phyloP scores from a whole-genome alignment of 2,888 invertebrate genomes.

The Cerceris rybyensis region DNA sequence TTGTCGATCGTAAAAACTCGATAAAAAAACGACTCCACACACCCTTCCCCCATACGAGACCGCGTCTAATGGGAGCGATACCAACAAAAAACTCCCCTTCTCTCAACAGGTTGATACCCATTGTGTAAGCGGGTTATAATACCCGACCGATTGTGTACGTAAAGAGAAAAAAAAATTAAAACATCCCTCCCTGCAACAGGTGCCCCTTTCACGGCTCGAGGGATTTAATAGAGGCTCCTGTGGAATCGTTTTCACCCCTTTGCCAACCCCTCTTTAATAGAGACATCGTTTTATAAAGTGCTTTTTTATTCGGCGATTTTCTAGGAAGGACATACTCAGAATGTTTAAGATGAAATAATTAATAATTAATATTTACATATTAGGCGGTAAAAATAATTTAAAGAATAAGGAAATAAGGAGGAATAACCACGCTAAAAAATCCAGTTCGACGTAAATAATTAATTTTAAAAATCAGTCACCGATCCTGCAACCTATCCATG shows the following conservation, averaged over 20 bases:
- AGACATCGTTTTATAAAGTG: too few species aligned
- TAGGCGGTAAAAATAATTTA: too few species aligned
- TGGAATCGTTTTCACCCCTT: slow-evolving; percentile 42
- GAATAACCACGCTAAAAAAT: too few species aligned
- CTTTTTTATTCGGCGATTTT: too few species aligned
- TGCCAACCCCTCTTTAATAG: background rate
- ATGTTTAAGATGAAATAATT: too few species aligned
- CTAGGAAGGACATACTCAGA: too few species aligned
- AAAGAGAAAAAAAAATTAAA: slow-evolving; percentile 64
- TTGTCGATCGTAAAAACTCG: slow-evolving; percentile 51
- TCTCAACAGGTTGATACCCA: slow-evolving; percentile 72
- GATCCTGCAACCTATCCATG: too few species aligned
- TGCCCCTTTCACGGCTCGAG: slow-evolving; percentile 46
- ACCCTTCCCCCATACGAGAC: slow-evolving; percentile 46
- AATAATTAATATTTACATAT: too few species aligned
- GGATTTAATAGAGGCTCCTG: slow-evolving; percentile 36
- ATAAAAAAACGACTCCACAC: slow-evolving; percentile 51
- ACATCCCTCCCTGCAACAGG: slow-evolving; percentile 66
- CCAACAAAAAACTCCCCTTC: slow-evolving; percentile 73
- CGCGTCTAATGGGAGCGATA: slow-evolving; percentile 51
- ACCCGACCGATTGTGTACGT: slow-evolving; percentile 45
- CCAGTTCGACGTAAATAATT: too few species aligned
- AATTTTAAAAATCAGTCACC: too few species aligned
- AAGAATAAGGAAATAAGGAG: too few species aligned
- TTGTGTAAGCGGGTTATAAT: slow-evolving; percentile 60